Base-by-base conservation (phyloP, 2,888 invertebrate species). In the Hypselothyrea guttata region DNA sequence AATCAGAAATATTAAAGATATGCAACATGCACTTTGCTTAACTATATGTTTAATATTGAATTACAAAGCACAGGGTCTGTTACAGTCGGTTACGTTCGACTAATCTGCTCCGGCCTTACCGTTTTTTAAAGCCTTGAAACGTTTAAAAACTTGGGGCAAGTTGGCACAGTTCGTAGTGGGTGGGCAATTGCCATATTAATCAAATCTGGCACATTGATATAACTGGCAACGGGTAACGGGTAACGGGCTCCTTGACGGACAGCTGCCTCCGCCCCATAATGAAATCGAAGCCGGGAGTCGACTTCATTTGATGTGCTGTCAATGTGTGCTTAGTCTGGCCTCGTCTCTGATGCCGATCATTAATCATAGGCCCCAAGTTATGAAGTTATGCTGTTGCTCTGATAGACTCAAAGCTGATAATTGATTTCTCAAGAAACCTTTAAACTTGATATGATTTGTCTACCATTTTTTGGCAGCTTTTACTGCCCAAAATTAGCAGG, bases 181-280 rank as follows among this genome's bases (percentile, higher is more conserved):
- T 84, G 84, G 81, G 59, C 71, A 44, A 16, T 15, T 40, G 35
- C 62, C 22, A 22, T 38, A 84, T 81, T 82, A 81, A 81, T 81
- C 81, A 81, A 74, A 82, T 74, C 78, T 69, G 64, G 44, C 52
- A 42, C 37, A 41, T 22, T 22, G 22, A 22, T 22, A 22, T 22
- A n/a, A n/a, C n/a, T n/a, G 22, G 22, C 22, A 22, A 4, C 46
- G 64, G 76, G 71, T 76, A 71, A 46, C 68, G 66, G 62, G 38
- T 49, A 47, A 58, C 59, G 40, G 33, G 22, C 22, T 22, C 22
- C 22, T 22, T 22, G 22, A 22, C 22, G 22, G 22, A 22, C 22
- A 22, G 22, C 22, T 22, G 22, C 22, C 41, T 38, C 37, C n/a
- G 38, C 11, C 38, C 15, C 28, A 8, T 28, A 9, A 11, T 11